A percentile compares a stretch with the other conserved stretches of the same genome.
phyloP scores from a whole-genome alignment of 2,113 vertebrate genomes.

The Dromiciops gliroides region DNA sequence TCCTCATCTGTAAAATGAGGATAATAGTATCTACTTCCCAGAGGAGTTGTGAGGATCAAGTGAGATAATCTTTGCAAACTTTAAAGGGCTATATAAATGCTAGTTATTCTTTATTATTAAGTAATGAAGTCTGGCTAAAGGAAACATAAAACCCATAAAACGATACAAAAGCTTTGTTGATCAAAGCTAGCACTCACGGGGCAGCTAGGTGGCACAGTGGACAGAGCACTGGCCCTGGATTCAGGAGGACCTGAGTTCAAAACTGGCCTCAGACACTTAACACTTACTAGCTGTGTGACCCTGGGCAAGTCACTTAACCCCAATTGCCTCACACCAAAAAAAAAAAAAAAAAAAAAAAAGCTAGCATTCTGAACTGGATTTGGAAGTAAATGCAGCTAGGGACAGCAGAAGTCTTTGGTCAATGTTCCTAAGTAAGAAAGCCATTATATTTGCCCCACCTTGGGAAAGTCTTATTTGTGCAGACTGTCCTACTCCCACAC shows the following conservation, averaged over 20 bases:
- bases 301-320: too few species aligned
- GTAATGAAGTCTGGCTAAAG: conserved; percentile 36
- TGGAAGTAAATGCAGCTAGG: conserved; percentile 2
- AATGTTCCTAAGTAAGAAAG: background rate
- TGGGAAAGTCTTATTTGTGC: background rate
- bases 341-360: too few species aligned
- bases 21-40: background rate
- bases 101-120: background rate
- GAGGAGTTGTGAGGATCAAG: background rate
- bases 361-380: conserved; percentile 39
- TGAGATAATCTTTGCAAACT: background rate
- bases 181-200: conserved; percentile 18
- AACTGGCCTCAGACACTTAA: too few species aligned
- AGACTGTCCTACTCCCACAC: conserved; percentile 13
- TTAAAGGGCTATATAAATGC: background rate
- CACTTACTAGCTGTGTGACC: too few species aligned
- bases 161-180: conserved; percentile 36
- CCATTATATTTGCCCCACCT: conserved; percentile 39
- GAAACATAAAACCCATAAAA: background rate
- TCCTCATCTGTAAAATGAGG: background rate
- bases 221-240: too few species aligned
- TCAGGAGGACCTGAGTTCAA: too few species aligned
- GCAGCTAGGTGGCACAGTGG: too few species aligned
- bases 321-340: too few species aligned
- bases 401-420: conserved; percentile 24